Evolutionary conservation across 2,888 invertebrate genomes (phyloP), one percentile per base, ranked within the genome.

Genomic region (Hemicrepidius hirtus): DNA sequence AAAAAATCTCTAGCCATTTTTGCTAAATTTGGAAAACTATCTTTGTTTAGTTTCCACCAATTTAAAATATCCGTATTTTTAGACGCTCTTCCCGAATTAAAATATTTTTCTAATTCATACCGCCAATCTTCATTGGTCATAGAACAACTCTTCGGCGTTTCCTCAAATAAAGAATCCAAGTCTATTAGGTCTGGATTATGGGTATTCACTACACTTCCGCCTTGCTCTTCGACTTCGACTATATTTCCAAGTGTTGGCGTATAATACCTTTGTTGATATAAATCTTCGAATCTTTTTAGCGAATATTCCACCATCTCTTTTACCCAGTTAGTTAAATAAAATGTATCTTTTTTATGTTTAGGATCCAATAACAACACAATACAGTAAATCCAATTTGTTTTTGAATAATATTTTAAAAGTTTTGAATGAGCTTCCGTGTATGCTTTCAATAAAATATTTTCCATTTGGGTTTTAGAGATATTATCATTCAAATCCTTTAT

Each of bases 351-450:
- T 18, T 32, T 32, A 32, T 32, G 35, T 1, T 35, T 13, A 1
- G 4, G 53, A 37, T 57, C 55, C 35, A 57, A 35, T 13, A 57
- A 35, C 35, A 57, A 12, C 9, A 16, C 32, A 6, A 18, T 5
- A 32, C 55, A 57, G 13, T 35, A 57, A 16, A 57, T 32, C 35
- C 55, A 57, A 18, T 57, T 57, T 2, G 35, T 57, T 37, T 57
- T 24, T 5, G 24, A 5, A 5, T 24, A 24, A 24, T 24, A 5
- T 24, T 5, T 24, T 24, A 24, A 24, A 24, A 2, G 24, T 2
- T 24, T 5, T 24, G 2, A 24, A n/a, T n/a, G n/a, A 24, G 5
- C 5, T 3, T 24, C 5, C 5, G 2, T 3, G 5, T 3, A 24
- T 55, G 12, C 13, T 55, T 12, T 32, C 13, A 32, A 13, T 55